Percentiles rank a stretch among this genome's conserved stretches.
These are phyloP conservation scores for Notocelia uddmanniana DNA, from an alignment of 2,888 invertebrate species.

Conservation along the genomic window DNA sequence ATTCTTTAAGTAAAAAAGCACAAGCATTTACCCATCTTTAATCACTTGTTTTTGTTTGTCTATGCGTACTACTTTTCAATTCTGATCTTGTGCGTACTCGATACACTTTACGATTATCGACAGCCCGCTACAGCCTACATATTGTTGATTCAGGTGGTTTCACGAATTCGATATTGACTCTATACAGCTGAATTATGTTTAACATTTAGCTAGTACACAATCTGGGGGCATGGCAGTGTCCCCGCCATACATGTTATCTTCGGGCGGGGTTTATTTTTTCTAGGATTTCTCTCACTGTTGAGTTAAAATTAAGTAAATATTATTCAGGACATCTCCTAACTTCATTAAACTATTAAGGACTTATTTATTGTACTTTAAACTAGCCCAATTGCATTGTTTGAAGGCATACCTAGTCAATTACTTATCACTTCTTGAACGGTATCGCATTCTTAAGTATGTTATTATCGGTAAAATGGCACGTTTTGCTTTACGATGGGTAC, in stretches of 20 bases:
- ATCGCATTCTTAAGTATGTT: conserved; percentile 43
- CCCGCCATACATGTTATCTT: not conserved
- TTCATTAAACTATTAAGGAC: no score
- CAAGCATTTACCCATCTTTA: not conserved
- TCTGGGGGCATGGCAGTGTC: no score
- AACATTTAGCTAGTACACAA: not conserved
- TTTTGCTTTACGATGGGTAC: conserved; percentile 26
- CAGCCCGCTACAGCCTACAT: not conserved
- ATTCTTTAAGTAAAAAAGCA: no score
- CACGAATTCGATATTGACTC: conserved; percentile 6
- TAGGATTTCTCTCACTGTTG: not conserved
- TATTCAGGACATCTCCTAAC: no score
- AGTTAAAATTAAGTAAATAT: no score
- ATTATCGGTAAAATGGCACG: conserved; percentile 46
- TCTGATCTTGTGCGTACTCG: not conserved
- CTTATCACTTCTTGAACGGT: conserved; percentile 50
- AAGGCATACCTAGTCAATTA: conserved; percentile 46
- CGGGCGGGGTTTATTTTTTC: not conserved
- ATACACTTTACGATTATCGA: not conserved
- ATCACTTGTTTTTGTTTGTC: not conserved
- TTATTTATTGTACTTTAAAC: conserved; percentile 50
- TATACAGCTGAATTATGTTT: conserved; percentile 5
- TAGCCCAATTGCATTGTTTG: conserved; percentile 59
- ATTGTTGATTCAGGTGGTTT: conserved; percentile 27
- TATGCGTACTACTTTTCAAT: no score